phyloP scores from a whole-genome alignment of 64 coral and sea anemone genomes.

The Stichodactyla helianthus region DNA sequence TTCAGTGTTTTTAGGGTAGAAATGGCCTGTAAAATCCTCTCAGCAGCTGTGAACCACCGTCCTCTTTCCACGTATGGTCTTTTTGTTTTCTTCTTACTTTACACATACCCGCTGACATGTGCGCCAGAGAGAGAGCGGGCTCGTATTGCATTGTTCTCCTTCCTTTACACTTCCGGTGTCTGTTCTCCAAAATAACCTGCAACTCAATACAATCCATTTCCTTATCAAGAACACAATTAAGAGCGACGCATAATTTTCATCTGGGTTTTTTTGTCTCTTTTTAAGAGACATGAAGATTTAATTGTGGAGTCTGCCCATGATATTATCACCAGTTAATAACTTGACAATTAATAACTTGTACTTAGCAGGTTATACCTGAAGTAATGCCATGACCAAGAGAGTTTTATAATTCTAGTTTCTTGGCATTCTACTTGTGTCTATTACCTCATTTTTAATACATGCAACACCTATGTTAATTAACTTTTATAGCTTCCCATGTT shows the following conservation, averaged over 20 bases:
- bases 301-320: no score
- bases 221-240: not conserved
- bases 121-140: not conserved
- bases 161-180: not conserved
- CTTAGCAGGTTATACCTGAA: not conserved
- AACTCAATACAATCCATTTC: no score
- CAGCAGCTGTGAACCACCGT: constrained; percentile 5
- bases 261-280: no score
- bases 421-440: no score
- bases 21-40: not conserved
- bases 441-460: no score
- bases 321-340: not conserved
- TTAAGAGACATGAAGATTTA: no score
- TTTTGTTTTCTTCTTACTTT: not conserved
- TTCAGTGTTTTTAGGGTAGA: not conserved
- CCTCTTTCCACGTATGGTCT: constrained; percentile 30
- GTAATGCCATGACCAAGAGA: not conserved
- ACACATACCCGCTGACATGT: not conserved
- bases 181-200: not conserved
- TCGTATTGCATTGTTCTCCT: not conserved
- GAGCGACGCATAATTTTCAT: not conserved
- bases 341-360: not conserved
- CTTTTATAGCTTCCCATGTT: no score
- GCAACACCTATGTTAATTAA: no score
- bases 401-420: no score